Base-by-base conservation (phyloP, 2,113 vertebrate species). In the Leptobrachium leishanense region DNA sequence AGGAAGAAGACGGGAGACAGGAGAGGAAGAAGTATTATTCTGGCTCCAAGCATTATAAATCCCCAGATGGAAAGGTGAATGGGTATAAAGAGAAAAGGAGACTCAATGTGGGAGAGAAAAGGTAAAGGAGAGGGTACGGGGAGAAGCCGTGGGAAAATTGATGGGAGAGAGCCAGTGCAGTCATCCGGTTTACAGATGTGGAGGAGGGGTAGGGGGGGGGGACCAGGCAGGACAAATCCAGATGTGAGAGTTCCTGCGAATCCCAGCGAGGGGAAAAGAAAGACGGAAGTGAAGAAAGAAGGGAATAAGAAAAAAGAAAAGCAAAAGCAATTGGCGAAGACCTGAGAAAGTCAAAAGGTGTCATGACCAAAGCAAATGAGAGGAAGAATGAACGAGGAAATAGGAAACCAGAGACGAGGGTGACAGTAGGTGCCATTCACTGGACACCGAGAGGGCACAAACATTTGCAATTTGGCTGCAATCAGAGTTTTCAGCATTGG, bases 111-210 rank as follows among this genome's bases (percentile, higher is more conserved):
- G 8, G 59, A 65, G 20, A 72, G n/a, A 15, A 65, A 66, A 73
- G 63, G 70, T 79, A 79, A 43, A 50, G 42, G 10, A 54, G 43
- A 72, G 41, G n/a, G 41, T 7, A 63, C 5, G 15, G 1, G 20
- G 43, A 76, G 59, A 66, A 68, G 64, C 57, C 63, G 81, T 73
- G 75, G 68, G 74, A 78, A 73, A 67, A 55, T 54, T 9, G 55
- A 54, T 7, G 15, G n/a, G 57, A 57, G 54, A 44, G n/a, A 11
- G 15, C 20, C 20, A 31, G 50, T 6, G 8, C 10, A 54, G 39
- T 43, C 70, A 82, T 75, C 69, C 70, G 81, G 75, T 13, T 40
- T 73, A 55, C 69, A 76, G 75, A 76, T 75, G 69, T 79, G 69
- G 57, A 78, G 70, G 59, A 66, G 59, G 81, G 75, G 69, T 13